Evolutionary conservation across 2,888 invertebrate genomes (phyloP), one percentile per base, ranked within the genome.

Genomic region (Phoronis australis): DNA sequence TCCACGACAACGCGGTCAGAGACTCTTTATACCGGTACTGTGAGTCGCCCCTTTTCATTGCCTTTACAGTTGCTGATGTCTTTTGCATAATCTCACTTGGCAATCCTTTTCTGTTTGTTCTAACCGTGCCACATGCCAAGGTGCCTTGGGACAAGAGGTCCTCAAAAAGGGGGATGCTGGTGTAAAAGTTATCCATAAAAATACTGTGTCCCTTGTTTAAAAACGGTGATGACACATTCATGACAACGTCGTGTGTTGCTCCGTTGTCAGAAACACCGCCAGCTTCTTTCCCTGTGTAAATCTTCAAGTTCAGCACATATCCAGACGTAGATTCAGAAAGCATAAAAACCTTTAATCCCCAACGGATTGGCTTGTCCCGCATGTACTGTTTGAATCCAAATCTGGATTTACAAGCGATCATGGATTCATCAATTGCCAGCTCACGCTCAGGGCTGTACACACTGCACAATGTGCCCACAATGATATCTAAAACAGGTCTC

Each of bases 151-250:
- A 1, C 2, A 22, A 47, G 6, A 47, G 39, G 3, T 3, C 20
- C n/a, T 41, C 31, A 2, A 41, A 9, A 18, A 25, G 26, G 3
- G 15, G 26, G 1, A 41, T 23, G 25, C 39, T 39, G 2, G 47
- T 41, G 25, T 39, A 47, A n/a, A 27, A 24, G 26, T 47, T 41
- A 27, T 47, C 47, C 3, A 18, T 35, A 20, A 9, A 31, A 47
- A n/a, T n/a, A n/a, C n/a, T n/a, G n/a, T n/a, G n/a, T n/a, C n/a
- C n/a, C n/a, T n/a, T n/a, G n/a, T n/a, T n/a, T n/a, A n/a, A n/a
- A n/a, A n/a, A n/a, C n/a, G n/a, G n/a, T n/a, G n/a, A n/a, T n/a
- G n/a, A n/a, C n/a, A n/a, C n/a, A n/a, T n/a, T n/a, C n/a, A n/a
- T n/a, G n/a, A 31, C 15, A 31, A 31, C 31, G 15, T 31, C 31